Conservation (phyloP, 2,888 invertebrate species). For the Xestia c-nigrum region DNA sequence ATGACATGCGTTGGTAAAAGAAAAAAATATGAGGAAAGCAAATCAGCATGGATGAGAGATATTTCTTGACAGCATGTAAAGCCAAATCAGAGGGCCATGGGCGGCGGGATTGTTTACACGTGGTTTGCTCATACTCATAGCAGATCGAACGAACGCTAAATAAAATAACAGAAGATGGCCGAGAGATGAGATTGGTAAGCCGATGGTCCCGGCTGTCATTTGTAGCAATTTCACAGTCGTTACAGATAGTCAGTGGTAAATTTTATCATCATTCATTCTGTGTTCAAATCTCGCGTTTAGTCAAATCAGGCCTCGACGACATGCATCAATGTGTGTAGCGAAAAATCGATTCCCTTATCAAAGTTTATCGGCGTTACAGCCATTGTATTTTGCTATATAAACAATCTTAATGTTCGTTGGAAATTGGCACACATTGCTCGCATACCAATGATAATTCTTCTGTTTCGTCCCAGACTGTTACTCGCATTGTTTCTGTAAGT, state of each 20-base stretch:
- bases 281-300: background rate
- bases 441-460: conserved; percentile 47
- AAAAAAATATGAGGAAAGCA: no score
- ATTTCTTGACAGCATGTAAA: no score
- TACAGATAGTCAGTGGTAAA: background rate
- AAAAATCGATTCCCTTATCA: conserved; percentile 73
- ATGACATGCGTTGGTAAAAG: no score
- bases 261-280: background rate
- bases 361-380: conserved; percentile 49
- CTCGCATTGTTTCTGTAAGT: conserved; percentile 11
- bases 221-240: background rate
- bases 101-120: background rate
- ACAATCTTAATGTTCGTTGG: conserved; percentile 40
- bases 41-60: no score
- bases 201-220: background rate
- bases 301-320: background rate
- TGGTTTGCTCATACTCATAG: background rate
- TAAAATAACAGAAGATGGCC: background rate
- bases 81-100: no score
- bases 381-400: conserved; percentile 54
- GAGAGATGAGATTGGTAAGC: no score
- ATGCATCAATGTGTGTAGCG: conserved; percentile 19
- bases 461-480: conserved; percentile 30
- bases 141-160: background rate
- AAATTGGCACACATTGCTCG: conserved; percentile 51